phyloP scores from a whole-genome alignment of 2,797 vertebrate genomes.

The Cirrhinus mrigala region DNA sequence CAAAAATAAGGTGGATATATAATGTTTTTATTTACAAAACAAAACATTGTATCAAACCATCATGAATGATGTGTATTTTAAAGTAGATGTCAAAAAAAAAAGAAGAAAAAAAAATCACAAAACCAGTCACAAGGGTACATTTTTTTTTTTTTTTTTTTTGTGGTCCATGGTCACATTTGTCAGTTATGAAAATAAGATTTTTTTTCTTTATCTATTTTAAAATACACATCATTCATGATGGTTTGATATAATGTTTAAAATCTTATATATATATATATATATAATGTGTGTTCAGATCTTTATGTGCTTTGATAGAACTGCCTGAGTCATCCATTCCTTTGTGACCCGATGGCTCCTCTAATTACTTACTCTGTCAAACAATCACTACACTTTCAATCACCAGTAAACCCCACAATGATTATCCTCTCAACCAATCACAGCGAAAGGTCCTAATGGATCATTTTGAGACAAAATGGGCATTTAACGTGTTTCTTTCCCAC shows the following conservation, averaged over 20 bases:
- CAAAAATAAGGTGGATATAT: too few species aligned
- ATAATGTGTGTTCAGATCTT: not conserved
- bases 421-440: constrained; percentile 46
- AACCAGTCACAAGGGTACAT: too few species aligned
- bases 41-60: not conserved
- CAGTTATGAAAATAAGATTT: too few species aligned
- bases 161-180: too few species aligned
- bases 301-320: constrained; percentile 35
- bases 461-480: constrained; percentile 12
- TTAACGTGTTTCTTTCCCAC: constrained; percentile 46
- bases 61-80: not conserved
- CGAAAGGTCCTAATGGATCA: constrained; percentile 12
- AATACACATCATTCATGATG: too few species aligned
- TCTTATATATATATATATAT: not conserved
- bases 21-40: not conserved
- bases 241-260: too few species aligned
- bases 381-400: constrained; percentile 35
- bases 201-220: too few species aligned
- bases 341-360: constrained; percentile 21
- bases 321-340: not conserved
- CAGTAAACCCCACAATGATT: constrained; percentile 18
- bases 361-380: constrained; percentile 27
- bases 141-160: too few species aligned
- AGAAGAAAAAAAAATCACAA: too few species aligned
- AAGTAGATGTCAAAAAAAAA: too few species aligned